These are phyloP conservation scores for Brachyrhaphis roseni DNA, from an alignment of 2,797 vertebrate species.

Conservation along the genomic window DNA sequence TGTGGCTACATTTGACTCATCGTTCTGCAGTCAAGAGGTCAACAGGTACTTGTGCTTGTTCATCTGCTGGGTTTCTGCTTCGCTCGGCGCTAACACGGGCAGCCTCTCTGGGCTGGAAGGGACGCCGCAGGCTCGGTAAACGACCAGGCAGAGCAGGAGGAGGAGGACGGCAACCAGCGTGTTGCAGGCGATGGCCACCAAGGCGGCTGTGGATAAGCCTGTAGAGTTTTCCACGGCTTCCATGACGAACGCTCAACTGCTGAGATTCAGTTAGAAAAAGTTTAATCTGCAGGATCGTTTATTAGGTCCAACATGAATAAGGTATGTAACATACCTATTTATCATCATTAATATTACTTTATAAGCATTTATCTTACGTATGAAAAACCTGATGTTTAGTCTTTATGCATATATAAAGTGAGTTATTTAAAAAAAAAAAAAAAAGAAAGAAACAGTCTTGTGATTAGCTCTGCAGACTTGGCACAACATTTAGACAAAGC, in stretches of 20 bases:
- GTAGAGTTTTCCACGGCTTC: constrained; percentile 55
- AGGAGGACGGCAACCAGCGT: constrained; percentile 79
- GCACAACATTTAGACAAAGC: constrained; percentile 19
- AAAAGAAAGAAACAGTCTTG: not conserved
- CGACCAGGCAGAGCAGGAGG: constrained; percentile 80
- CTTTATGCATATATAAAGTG: not conserved
- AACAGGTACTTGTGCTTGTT: constrained; percentile 81
- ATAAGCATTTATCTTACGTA: not conserved
- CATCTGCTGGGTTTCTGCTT: constrained; percentile 62
- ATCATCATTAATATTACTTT: not conserved
- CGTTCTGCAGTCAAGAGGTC: constrained; percentile 71
- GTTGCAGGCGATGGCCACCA: constrained; percentile 84
- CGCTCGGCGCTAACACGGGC: constrained; percentile 68
- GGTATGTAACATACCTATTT: not conserved
- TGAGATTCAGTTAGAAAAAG: not conserved
- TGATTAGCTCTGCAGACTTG: constrained; percentile 7
- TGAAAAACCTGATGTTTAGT: not conserved
- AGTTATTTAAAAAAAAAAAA: not conserved
- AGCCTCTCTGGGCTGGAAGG: constrained; percentile 80
- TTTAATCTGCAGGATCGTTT: not conserved
- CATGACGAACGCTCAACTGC: constrained; percentile 54
- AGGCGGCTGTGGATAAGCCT: constrained; percentile 78
- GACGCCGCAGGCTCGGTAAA: constrained; percentile 82
- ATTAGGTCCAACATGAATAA: not conserved
- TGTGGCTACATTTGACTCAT: constrained; percentile 47